A percentile compares a stretch with the other conserved stretches of the same genome.
Conservation (phyloP, 2,113 vertebrate species). For the Ammospiza nelsoni region DNA sequence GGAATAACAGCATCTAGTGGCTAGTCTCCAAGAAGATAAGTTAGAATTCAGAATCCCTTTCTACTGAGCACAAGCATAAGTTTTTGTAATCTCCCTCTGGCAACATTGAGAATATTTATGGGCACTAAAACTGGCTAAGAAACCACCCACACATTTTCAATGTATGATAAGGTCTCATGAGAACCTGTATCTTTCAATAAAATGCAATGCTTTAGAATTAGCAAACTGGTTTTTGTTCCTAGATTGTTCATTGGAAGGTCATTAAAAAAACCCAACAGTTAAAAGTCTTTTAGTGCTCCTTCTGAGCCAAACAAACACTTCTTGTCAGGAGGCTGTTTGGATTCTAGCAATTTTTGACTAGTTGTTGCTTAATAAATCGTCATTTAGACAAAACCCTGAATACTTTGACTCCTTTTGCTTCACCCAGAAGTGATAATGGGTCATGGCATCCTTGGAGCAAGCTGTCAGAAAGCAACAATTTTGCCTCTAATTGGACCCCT, state of each 20-base stretch:
- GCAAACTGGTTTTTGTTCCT: not conserved
- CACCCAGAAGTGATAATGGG: not conserved
- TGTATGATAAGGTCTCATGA: conserved; percentile 16
- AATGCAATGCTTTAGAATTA: not conserved
- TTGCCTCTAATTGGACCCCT: conserved; percentile 10
- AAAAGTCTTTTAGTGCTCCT: not conserved
- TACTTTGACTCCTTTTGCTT: not conserved
- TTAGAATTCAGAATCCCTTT: conserved; percentile 16
- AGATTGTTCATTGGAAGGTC: not conserved
- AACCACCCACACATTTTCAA: conserved; percentile 16
- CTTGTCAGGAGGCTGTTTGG: not conserved
- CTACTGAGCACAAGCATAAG: not conserved
- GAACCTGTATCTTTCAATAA: not conserved
- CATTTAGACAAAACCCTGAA: not conserved
- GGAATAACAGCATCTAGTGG: not conserved
- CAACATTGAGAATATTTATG: conserved; percentile 54
- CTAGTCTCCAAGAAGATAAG: not conserved
- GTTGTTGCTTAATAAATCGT: conserved; percentile 5
- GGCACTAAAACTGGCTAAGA: conserved; percentile 35
- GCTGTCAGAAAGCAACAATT: conserved; percentile 1
- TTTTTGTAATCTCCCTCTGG: conserved; percentile 4
- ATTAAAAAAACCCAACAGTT: not conserved
- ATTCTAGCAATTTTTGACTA: not conserved
- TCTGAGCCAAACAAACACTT: not conserved
- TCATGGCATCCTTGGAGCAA: not conserved